Percentiles rank a stretch among this genome's conserved stretches.
Evolutionary conservation across 2,888 invertebrate genomes (phyloP).

Genomic region (Dioctria rufipes): DNA sequence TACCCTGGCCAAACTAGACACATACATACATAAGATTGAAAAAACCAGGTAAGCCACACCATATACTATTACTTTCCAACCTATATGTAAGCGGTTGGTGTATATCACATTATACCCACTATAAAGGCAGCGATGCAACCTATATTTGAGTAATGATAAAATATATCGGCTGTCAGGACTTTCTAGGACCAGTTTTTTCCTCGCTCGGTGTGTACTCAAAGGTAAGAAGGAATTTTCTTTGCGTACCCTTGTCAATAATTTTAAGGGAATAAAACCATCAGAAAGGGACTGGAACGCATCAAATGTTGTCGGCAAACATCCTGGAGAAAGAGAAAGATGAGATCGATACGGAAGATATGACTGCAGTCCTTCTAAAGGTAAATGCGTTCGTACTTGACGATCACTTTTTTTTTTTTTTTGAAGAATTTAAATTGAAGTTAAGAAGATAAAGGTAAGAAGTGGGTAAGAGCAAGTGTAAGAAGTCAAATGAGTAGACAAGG

Average conservation of each 20-base stretch:
- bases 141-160: slow-evolving; percentile 53
- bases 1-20: background rate
- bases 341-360: slow-evolving; percentile 41
- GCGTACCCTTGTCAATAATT: slow-evolving; percentile 58
- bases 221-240: slow-evolving; percentile 42
- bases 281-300: slow-evolving; percentile 47
- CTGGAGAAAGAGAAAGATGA: slow-evolving; percentile 40
- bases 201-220: slow-evolving; percentile 19
- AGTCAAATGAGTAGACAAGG: slow-evolving; percentile 3
- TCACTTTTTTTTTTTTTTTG: slow-evolving; percentile 8
- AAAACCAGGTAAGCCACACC: slow-evolving; percentile 35
- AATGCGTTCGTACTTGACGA: slow-evolving; percentile 38
- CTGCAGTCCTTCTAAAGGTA: background rate
- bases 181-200: slow-evolving; percentile 34
- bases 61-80: slow-evolving; percentile 13
- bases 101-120: slow-evolving; percentile 28
- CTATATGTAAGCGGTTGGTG: slow-evolving; percentile 30
- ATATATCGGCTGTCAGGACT: slow-evolving; percentile 47
- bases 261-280: slow-evolving; percentile 55
- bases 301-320: slow-evolving; percentile 49
- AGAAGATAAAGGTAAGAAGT: slow-evolving; percentile 26
- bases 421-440: slow-evolving; percentile 24
- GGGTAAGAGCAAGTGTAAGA: slow-evolving; percentile 22
- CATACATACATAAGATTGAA: background rate
- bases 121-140: background rate